These are phyloP conservation scores for Scaptomyza parva DNA, from an alignment of 2,888 invertebrate genomes.

Conservation along the genomic window DNA sequence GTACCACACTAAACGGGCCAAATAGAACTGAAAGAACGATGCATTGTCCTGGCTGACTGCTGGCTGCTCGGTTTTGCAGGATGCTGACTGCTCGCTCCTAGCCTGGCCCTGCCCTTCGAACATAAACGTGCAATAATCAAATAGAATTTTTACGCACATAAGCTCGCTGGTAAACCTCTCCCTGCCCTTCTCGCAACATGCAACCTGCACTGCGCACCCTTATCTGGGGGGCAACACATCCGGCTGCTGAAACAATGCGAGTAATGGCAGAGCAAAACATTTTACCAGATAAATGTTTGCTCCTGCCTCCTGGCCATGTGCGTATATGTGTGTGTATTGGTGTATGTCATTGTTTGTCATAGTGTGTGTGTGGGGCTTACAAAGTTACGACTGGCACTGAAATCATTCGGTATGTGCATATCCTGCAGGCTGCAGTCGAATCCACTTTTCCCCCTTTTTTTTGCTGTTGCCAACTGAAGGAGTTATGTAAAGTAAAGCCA, in stretches of 20 bases:
- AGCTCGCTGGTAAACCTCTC: conserved; percentile 24
- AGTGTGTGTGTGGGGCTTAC: conserved; percentile 39
- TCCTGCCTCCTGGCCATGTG: conserved; percentile 30
- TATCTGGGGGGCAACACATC: not conserved
- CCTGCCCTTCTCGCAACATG: conserved; percentile 20
- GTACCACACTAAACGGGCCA: conserved; percentile 8
- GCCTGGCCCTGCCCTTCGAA: conserved; percentile 2
- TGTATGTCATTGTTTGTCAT: not conserved
- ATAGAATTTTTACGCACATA: conserved; percentile 77
- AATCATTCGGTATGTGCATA: conserved; percentile 64
- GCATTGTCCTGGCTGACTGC: conserved; percentile 21
- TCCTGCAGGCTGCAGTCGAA: conserved; percentile 53
- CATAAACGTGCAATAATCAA: conserved; percentile 71
- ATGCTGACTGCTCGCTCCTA: conserved; percentile 11
- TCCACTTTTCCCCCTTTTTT: conserved; percentile 16
- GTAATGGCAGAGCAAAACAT: conserved; percentile 70
- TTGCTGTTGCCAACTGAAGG: conserved; percentile 20
- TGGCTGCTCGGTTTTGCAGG: not conserved
- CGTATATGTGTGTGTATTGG: not conserved
- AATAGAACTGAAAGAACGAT: not conserved
- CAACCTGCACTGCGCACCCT: conserved; percentile 10
- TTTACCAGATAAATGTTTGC: conserved; percentile 67
- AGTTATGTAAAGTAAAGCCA: conserved; percentile 70
- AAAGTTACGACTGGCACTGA: conserved; percentile 70
- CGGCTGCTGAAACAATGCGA: conserved; percentile 54